phyloP scores from a whole-genome alignment of 2,888 invertebrate species.

The Troides helena region DNA sequence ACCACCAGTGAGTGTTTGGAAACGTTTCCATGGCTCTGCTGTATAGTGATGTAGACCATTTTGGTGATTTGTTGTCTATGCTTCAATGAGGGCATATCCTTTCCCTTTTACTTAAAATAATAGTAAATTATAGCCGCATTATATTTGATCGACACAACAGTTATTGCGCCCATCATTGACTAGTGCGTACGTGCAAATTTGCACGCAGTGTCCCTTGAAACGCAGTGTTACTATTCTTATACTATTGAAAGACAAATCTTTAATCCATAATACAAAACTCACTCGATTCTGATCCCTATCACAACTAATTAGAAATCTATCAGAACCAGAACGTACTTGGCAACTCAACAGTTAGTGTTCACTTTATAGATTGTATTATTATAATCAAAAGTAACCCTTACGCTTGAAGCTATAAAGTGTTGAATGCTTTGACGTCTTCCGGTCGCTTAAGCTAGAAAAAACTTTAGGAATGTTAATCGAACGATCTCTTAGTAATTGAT shows the following conservation, averaged over 20 bases:
- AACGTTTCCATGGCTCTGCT: no score
- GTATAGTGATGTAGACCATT: no score
- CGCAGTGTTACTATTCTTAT: slow-evolving; percentile 37
- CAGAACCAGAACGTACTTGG: background rate
- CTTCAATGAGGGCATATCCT: no score
- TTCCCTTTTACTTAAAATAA: no score
- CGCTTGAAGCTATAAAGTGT: background rate
- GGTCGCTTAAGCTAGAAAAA: background rate
- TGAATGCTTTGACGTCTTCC: background rate
- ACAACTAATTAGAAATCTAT: background rate
- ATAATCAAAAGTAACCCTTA: background rate
- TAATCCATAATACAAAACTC: slow-evolving; percentile 4
- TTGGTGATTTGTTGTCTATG: no score
- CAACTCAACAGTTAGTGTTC: background rate
- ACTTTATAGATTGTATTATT: background rate
- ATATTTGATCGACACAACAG: background rate
- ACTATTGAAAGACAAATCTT: slow-evolving; percentile 26
- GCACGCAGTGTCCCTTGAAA: slow-evolving; percentile 48
- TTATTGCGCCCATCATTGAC: slow-evolving; percentile 40
- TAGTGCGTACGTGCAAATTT: slow-evolving; percentile 53
- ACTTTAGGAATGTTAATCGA: slow-evolving; percentile 4
- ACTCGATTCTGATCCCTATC: slow-evolving; percentile 4
- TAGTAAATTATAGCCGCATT: background rate
- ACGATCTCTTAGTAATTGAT: slow-evolving; percentile 16
- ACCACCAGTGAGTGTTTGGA: no score